Percentiles rank a stretch among this genome's conserved stretches.
Evolutionary conservation across 2,113 vertebrate species (phyloP).

Genomic region (Ammodytes marinus): DNA sequence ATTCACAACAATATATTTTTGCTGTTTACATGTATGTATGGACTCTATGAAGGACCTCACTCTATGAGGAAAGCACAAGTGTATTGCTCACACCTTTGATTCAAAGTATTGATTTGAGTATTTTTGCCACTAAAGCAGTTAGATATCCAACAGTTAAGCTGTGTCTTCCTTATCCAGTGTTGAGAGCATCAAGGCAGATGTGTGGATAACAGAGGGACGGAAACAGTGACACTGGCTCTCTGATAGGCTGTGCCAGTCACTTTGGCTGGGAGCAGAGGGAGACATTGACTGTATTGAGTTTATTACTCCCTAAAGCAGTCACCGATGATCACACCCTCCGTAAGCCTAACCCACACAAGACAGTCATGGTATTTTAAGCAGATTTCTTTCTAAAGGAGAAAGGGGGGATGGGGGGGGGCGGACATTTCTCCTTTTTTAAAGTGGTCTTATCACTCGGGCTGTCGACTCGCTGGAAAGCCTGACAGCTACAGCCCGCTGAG

Average conservation of each 20-base stretch:
- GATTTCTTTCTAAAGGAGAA: slow-evolving; percentile 77
- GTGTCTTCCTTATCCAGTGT: slow-evolving; percentile 44
- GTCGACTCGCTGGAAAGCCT: slow-evolving; percentile 61
- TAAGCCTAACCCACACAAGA: slow-evolving; percentile 72
- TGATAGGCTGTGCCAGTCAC: slow-evolving; percentile 65
- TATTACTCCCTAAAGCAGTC: slow-evolving; percentile 71
- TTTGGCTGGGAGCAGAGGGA: slow-evolving; percentile 58
- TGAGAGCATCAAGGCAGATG: slow-evolving; percentile 55
- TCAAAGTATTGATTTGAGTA: slow-evolving; percentile 32
- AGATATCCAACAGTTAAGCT: slow-evolving; percentile 39
- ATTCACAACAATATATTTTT: slow-evolving; percentile 54
- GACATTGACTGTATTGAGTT: slow-evolving; percentile 68
- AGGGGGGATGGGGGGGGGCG: slow-evolving; percentile 33
- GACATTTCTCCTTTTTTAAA: slow-evolving; percentile 70
- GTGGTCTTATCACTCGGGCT: slow-evolving; percentile 64
- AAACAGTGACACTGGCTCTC: slow-evolving; percentile 61
- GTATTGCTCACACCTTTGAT: slow-evolving; percentile 11
- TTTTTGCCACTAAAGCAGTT: slow-evolving; percentile 28
- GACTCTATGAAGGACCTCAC: slow-evolving; percentile 38
- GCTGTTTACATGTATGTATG: slow-evolving; percentile 59
- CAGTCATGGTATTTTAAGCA: slow-evolving; percentile 75
- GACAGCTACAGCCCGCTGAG: slow-evolving; percentile 56
- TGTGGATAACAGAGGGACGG: slow-evolving; percentile 38
- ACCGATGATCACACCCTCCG: slow-evolving; percentile 70
- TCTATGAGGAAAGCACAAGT: slow-evolving; percentile 39